phyloP scores from a whole-genome alignment of 2,888 invertebrate species.

The Melieria omissa region DNA sequence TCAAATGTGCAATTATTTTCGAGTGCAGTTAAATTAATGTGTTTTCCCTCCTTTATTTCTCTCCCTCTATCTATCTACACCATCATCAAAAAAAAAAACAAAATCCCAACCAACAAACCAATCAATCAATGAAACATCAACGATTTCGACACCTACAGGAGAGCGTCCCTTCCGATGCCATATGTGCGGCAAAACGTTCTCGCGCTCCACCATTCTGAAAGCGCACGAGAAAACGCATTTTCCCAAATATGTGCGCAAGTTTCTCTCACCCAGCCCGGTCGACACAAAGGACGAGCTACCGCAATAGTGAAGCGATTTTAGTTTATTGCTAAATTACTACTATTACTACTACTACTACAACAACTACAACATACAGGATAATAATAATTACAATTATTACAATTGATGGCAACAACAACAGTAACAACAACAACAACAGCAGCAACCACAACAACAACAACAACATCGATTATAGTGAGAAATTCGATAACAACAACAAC shows the following conservation, averaged over 20 bases:
- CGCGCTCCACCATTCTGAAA: conserved; percentile 89
- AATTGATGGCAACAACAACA: conserved; percentile 32
- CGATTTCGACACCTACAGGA: conserved; percentile 65
- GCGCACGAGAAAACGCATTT: conserved; percentile 94
- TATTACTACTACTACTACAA: conserved; percentile 66
- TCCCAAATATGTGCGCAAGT: conserved; percentile 90
- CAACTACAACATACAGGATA: conserved; percentile 56
- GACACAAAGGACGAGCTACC: conserved; percentile 86
- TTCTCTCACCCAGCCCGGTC: conserved; percentile 86
- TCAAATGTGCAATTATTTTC: too few relatives aligned
- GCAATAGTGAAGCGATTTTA: conserved; percentile 72
- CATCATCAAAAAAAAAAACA: too few relatives aligned
- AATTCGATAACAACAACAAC: not conserved
- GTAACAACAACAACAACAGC: conserved; percentile 50
- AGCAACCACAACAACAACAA: conserved; percentile 40
- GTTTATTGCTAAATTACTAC: conserved; percentile 67
- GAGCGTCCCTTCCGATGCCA: conserved; percentile 90
- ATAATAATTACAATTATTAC: conserved; percentile 47
- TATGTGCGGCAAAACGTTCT: conserved; percentile 90
- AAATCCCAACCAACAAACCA: not conserved
- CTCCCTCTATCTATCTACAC: too few relatives aligned
- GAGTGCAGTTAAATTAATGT: too few relatives aligned
- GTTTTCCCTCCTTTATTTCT: too few relatives aligned
- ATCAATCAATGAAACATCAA: not conserved
- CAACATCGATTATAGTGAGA: conserved; percentile 43